A percentile compares a stretch with the other conserved stretches of the same genome.
These are phyloP conservation scores for Achlya flavicornis DNA, from an alignment of 2,888 invertebrate species.

Conservation along the genomic window DNA sequence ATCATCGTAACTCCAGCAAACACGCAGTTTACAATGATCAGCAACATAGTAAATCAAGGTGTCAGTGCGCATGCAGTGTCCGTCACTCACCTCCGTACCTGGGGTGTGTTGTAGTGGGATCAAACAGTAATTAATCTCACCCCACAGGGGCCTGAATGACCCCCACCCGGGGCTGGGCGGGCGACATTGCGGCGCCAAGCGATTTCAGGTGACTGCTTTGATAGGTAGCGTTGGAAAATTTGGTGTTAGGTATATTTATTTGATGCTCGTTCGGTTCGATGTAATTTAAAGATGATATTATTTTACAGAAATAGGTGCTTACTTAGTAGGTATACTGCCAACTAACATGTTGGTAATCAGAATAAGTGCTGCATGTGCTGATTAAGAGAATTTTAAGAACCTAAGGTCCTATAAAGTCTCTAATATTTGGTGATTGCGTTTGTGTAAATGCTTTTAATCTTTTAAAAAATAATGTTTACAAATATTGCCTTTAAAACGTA, in stretches of 20 bases:
- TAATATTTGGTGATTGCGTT: too few relatives aligned
- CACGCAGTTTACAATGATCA: conserved; percentile 6
- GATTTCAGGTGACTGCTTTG: conserved; percentile 61
- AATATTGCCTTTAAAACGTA: too few relatives aligned
- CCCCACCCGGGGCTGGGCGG: conserved; percentile 19
- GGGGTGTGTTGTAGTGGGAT: conserved; percentile 59
- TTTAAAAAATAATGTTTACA: too few relatives aligned
- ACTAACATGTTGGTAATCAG: too few relatives aligned
- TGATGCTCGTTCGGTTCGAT: conserved; percentile 1
- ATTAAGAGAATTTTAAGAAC: too few relatives aligned
- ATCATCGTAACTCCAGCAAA: not conserved
- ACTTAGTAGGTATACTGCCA: too few relatives aligned
- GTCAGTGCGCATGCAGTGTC: conserved; percentile 36
- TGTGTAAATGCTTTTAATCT: too few relatives aligned
- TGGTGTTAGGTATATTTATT: conserved; percentile 6
- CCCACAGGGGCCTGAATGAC: conserved; percentile 28
- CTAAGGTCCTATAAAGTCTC: too few relatives aligned
- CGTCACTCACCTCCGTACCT: conserved; percentile 50
- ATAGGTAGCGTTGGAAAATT: conserved; percentile 22
- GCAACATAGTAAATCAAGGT: conserved; percentile 56
- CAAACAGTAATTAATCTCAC: conserved; percentile 78
- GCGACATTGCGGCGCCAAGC: conserved; percentile 58
- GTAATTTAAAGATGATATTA: not conserved
- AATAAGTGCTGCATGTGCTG: too few relatives aligned
- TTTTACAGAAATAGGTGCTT: not conserved